Evolutionary conservation across 2,888 invertebrate species (phyloP).

Genomic region (Maniola hyperantus): DNA sequence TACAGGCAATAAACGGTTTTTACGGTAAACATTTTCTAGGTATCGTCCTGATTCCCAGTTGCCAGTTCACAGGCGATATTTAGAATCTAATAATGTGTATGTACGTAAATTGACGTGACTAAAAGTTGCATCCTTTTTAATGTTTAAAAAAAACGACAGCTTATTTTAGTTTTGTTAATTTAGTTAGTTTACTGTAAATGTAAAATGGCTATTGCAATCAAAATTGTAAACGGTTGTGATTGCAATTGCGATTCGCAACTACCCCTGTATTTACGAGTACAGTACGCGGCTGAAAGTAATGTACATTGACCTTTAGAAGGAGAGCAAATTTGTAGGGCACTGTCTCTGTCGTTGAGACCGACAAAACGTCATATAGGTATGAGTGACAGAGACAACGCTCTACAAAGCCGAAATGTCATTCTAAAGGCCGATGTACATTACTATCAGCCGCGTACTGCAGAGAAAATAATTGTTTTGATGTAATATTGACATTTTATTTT

Average conservation of each 20-base stretch:
- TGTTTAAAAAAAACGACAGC: neutral
- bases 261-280: neutral
- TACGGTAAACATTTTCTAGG: no score
- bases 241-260: neutral
- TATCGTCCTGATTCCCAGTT: no score
- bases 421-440: no score
- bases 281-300: no score
- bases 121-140: neutral
- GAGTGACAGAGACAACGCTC: no score
- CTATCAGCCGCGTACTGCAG: no score
- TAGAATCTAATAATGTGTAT: neutral
- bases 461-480: constrained; percentile 2
- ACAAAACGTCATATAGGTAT: no score
- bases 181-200: neutral
- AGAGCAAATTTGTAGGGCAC: no score
- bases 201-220: neutral
- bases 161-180: neutral
- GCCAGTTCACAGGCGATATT: no score
- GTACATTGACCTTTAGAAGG: no score
- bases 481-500: constrained; percentile 6
- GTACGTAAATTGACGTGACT: neutral
- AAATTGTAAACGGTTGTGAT: neutral
- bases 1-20: neutral
- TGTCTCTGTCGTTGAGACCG: no score
- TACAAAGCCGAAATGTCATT: no score